Conservation (phyloP, 2,797 vertebrate species). For the Scyliorhinus canicula region DNA sequence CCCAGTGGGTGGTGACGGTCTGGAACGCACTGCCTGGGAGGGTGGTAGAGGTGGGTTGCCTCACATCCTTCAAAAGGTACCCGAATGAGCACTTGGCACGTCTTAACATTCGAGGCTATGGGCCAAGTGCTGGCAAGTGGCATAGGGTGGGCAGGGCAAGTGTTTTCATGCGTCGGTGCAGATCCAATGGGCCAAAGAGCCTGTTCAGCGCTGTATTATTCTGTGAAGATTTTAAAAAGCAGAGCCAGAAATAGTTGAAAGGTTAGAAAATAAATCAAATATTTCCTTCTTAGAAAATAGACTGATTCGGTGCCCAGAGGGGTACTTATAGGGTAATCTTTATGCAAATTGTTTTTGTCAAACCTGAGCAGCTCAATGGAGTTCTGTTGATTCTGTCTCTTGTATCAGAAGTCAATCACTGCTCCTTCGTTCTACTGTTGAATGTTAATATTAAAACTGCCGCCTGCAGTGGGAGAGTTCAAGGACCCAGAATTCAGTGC, state of each 20-base stretch:
- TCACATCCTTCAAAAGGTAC: no score
- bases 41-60: no score
- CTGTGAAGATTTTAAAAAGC: no score
- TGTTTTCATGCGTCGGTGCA: no score
- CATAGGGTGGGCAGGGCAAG: no score
- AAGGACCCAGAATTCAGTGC: neutral
- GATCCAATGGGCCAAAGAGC: no score
- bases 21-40: no score
- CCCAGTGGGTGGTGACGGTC: no score
- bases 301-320: neutral
- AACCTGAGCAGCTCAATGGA: conserved; percentile 34
- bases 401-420: conserved; percentile 23
- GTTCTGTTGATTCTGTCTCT: neutral
- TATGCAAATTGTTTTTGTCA: conserved; percentile 24
- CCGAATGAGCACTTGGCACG: no score
- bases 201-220: no score
- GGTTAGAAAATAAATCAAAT: conserved; percentile 12
- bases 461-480: neutral
- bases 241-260: conserved; percentile 1
- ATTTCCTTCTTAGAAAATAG: neutral
- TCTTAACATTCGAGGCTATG: no score
- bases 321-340: neutral
- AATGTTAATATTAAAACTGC: conserved; percentile 21
- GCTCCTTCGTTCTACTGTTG: neutral
- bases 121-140: no score